Evolutionary conservation across 1,140 invertebrate genomes (phyloP).

Genomic region (Dinothrombium tinctorium): DNA sequence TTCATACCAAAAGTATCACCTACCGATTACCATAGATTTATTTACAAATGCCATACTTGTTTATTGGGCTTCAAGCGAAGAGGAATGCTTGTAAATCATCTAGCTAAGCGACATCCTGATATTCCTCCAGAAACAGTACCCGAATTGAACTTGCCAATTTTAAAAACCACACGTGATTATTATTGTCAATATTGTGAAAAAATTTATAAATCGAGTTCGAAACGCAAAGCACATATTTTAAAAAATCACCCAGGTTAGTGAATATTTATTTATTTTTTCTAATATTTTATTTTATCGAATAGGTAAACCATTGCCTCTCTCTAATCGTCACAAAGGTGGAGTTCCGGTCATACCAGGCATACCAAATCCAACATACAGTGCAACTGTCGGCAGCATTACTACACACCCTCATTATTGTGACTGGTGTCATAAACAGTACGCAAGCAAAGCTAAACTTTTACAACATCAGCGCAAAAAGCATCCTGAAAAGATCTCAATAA

Average conservation of each 20-base stretch:
- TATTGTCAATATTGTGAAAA: conserved; percentile 67
- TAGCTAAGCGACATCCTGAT: conserved; percentile 58
- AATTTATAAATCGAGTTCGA: conserved; percentile 61
- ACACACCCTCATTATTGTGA: conserved; percentile 45
- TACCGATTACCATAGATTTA: conserved; percentile 45
- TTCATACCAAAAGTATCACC: conserved; percentile 28
- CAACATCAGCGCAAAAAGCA: conserved; percentile 58
- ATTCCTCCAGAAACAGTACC: conserved; percentile 45
- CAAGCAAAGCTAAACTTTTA: conserved; percentile 49
- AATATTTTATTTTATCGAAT: not conserved
- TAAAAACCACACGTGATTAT: conserved; percentile 51
- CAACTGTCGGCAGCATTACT: conserved; percentile 43
- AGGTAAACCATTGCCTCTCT: conserved; percentile 17
- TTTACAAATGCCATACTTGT: conserved; percentile 56
- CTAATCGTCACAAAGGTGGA: conserved; percentile 17
- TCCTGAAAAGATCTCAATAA: conserved; percentile 26
- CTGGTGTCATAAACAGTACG: conserved; percentile 64
- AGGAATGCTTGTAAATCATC: conserved; percentile 61
- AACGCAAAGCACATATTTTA: conserved; percentile 56
- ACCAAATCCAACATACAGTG: conserved; percentile 37
- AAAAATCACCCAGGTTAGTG: conserved; percentile 49
- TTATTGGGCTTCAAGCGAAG: conserved; percentile 53
- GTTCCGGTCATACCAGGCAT: conserved; percentile 24
- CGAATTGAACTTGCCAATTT: conserved; percentile 54
- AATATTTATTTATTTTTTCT: not conserved